Base-by-base conservation (phyloP, 2,888 invertebrate genomes). In the Physocephala rufipes region DNA sequence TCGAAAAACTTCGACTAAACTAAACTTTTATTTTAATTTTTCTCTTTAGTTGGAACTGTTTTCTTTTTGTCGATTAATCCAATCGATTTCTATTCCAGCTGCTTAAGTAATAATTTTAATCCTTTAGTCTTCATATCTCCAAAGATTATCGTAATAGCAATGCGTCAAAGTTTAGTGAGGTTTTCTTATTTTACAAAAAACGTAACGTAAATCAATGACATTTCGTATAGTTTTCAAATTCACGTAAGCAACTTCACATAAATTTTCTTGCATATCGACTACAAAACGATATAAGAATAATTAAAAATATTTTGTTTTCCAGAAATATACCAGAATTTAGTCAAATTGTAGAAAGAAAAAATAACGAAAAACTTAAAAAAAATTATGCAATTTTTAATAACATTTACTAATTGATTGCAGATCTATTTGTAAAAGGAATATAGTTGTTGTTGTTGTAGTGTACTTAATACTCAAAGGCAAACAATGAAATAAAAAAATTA, bases 61-160 rank as follows among this genome's bases (percentile, higher is more conserved):
- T n/a, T 19, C 12, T 53, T 53, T 53, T 2, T 21, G 9, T 21
- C 19, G 21, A 53, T 21, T 2, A 53, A 21, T 21, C 12, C 15
- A 53, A 28, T 28, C 26, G 16, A 15, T 19, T 12, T 59, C 4
- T 12, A 21, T 28, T 26, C 13, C 1, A 58, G 24, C 15, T 13
- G 13, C 9, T 13, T 9, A 30, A 26, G 15, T 9, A 61, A 19
- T 36, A 16, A n/a, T 43, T 62, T 62, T 1, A 62, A 15, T 19
- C 4, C 13, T 59, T 36, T 59, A 21, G 19, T 61, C 68, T 59
- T 16, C 61, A 61, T 13, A 5, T 51, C 62, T 68, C 68, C 68
- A 68, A 68, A 68, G 68, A 68, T 68, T 68, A 66, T 61, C 19
- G n/a, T 36, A 62, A 36, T 36, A 30, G 21, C 59, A 61, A 16